Evolutionary conservation across 2,888 invertebrate species (phyloP).

Genomic region (Melinopterus prodromus): DNA sequence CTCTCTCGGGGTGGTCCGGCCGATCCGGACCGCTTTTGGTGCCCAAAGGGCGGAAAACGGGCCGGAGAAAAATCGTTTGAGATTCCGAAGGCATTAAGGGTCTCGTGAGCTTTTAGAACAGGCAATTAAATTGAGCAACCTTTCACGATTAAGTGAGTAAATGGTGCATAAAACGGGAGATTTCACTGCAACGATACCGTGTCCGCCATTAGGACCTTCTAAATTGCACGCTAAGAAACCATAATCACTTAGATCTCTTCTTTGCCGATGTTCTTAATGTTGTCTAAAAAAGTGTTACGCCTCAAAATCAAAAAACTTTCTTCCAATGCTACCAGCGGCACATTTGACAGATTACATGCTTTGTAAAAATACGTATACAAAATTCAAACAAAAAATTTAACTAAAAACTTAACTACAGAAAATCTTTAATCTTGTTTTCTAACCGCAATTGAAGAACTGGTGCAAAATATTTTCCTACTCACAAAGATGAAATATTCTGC

Average conservation of each 20-base stretch:
- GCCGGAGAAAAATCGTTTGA: neutral
- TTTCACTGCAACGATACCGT: neutral
- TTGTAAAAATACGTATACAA: too few species aligned
- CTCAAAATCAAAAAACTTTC: too few species aligned
- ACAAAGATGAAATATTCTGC: too few species aligned
- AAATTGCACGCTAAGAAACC: neutral
- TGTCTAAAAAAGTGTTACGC: too few species aligned
- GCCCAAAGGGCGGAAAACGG: slow-evolving; percentile 4
- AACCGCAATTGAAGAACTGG: too few species aligned
- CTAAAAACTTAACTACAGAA: too few species aligned
- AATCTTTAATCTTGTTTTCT: too few species aligned
- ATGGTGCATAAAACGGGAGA: neutral
- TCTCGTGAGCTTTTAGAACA: neutral
- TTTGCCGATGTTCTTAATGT: too few species aligned
- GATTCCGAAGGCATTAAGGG: neutral
- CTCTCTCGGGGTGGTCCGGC: neutral
- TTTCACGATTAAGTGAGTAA: neutral
- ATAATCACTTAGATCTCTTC: neutral
- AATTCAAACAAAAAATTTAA: too few species aligned
- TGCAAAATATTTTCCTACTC: too few species aligned
- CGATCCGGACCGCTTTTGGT: neutral
- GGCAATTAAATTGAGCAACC: slow-evolving; percentile 4
- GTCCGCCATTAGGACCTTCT: neutral
- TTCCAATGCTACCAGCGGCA: too few species aligned
- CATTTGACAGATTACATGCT: too few species aligned